These are phyloP conservation scores for Corticium candelabrum DNA, from an alignment of 37 sponge, comb jelly and placozoan genomes.

Conservation along the genomic window DNA sequence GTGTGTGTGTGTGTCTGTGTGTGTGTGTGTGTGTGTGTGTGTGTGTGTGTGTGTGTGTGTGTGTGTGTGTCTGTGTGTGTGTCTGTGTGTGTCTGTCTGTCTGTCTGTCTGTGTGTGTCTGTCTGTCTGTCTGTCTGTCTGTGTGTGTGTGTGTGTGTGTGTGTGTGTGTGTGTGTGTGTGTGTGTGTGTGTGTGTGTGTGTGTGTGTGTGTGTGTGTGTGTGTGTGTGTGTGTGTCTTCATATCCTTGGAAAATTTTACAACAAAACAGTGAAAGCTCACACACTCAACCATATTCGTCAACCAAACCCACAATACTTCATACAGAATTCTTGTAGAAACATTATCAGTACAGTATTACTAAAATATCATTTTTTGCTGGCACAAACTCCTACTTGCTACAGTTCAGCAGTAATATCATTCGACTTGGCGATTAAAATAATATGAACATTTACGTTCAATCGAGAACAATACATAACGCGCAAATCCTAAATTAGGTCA, in stretches of 20 bases:
- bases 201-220: neutral
- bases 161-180: too few relatives aligned
- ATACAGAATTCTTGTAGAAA: too few relatives aligned
- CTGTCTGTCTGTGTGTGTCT: neutral
- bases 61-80: neutral
- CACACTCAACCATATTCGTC: neutral
- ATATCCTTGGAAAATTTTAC: neutral
- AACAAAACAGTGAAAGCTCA: neutral
- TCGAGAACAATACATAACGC: too few relatives aligned
- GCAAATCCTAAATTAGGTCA: too few relatives aligned
- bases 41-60: neutral
- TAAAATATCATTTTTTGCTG: too few relatives aligned
- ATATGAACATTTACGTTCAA: too few relatives aligned
- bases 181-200: neutral
- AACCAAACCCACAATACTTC: too few relatives aligned
- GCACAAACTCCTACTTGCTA: too few relatives aligned
- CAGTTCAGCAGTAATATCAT: too few relatives aligned
- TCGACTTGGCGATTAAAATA: too few relatives aligned
- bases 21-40: conserved; percentile 20
- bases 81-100: neutral
- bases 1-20: conserved; percentile 10
- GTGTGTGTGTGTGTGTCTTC: neutral
- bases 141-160: too few relatives aligned
- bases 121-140: neutral
- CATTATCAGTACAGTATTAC: too few relatives aligned